Conservation (phyloP, 2,113 vertebrate genomes). For the Pelodiscus sinensis region DNA sequence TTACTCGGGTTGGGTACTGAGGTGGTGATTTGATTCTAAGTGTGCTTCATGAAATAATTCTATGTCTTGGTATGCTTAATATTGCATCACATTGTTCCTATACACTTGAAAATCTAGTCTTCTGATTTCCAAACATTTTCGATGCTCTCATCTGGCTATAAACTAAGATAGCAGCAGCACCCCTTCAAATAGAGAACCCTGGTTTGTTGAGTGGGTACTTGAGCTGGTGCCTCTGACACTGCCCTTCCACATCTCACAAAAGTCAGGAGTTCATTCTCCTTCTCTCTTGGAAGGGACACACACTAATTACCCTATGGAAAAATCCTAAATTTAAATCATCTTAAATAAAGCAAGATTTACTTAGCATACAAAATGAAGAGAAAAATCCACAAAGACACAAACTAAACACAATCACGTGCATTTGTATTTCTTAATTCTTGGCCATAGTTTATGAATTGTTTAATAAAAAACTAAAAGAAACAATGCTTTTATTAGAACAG, state of each 20-base stretch:
- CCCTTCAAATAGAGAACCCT: neutral
- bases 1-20: neutral
- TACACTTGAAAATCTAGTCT: neutral
- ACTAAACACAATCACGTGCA: neutral
- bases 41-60: neutral
- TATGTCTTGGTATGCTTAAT: neutral
- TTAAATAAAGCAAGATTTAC: neutral
- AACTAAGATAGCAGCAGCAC: neutral
- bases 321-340: constrained; percentile 11
- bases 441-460: neutral
- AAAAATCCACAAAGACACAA: constrained; percentile 16
- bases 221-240: neutral
- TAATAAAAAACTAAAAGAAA: neutral
- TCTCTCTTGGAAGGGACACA: constrained; percentile 52
- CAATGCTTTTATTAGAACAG: neutral
- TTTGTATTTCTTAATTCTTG: neutral
- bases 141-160: neutral
- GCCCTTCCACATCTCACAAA: constrained; percentile 7
- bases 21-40: neutral
- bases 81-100: neutral
- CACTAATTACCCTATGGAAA: constrained; percentile 35
- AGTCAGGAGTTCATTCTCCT: constrained; percentile 47
- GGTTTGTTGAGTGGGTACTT: neutral
- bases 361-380: neutral
- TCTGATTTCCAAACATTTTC: neutral